These are phyloP conservation scores for Nomada ferruginata DNA, from an alignment of 2,888 invertebrate species.

Conservation along the genomic window DNA sequence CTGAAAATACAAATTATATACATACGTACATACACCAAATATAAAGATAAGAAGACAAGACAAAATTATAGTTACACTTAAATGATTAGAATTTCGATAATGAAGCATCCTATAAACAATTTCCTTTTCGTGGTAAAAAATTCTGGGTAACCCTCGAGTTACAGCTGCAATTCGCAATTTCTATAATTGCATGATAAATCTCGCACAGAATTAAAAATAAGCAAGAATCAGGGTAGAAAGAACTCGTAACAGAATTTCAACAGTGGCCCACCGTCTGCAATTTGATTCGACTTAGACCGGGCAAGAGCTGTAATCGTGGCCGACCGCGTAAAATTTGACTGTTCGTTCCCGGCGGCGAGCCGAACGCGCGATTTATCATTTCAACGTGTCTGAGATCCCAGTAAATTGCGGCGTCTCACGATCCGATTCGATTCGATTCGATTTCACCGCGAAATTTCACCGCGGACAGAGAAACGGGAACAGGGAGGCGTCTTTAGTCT, in stretches of 20 bases:
- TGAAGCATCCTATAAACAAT: neutral
- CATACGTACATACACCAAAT: neutral
- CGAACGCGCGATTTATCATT: conserved; percentile 45
- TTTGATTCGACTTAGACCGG: conserved; percentile 2
- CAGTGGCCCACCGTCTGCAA: neutral
- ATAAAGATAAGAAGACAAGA: neutral
- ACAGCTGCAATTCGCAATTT: neutral
- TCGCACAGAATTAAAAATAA: neutral
- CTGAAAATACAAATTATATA: neutral
- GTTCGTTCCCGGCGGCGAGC: neutral
- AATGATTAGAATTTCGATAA: too few relatives aligned
- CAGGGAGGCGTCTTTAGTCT: conserved; percentile 19
- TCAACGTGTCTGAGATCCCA: conserved; percentile 19
- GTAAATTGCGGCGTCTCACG: conserved; percentile 47
- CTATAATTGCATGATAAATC: neutral
- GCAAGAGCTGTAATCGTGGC: conserved; percentile 17
- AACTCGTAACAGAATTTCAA: neutral
- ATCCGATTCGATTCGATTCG: conserved; percentile 39
- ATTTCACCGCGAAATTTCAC: conserved; percentile 57
- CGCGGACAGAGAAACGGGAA: conserved; percentile 31
- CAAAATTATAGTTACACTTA: too few relatives aligned
- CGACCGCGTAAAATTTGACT: conserved; percentile 3
- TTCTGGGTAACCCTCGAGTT: too few relatives aligned
- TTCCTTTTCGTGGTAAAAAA: neutral
- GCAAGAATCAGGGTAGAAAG: neutral